Percentiles rank a stretch among this genome's conserved stretches.
Evolutionary conservation across 2,888 invertebrate genomes (phyloP).

Genomic region (Rhagium mordax): DNA sequence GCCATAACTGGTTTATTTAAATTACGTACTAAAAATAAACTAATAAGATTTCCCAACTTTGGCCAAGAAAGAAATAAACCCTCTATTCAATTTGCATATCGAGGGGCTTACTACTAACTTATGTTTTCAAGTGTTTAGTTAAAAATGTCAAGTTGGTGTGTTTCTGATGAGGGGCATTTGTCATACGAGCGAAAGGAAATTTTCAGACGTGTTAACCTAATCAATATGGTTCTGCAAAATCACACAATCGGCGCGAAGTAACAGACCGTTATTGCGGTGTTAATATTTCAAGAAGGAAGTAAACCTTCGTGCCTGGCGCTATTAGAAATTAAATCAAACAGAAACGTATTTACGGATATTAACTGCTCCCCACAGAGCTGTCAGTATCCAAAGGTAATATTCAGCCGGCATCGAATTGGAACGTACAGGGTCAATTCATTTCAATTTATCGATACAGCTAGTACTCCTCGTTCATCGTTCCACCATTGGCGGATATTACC

Average conservation of each 20-base stretch:
- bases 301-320: conserved; percentile 14
- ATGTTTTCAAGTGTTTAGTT: too few relatives aligned
- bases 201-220: too few relatives aligned
- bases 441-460: conserved; percentile 5
- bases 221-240: too few relatives aligned
- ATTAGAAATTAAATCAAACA: conserved; percentile 24
- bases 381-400: conserved; percentile 14
- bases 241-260: not conserved
- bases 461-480: conserved; percentile 1
- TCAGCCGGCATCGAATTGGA: not conserved
- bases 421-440: conserved; percentile 17
- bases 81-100: not conserved
- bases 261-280: conserved; percentile 1
- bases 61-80: not conserved
- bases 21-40: not conserved
- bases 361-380: conserved; percentile 19
- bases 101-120: not conserved
- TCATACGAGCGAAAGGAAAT: too few relatives aligned
- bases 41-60: not conserved
- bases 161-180: too few relatives aligned
- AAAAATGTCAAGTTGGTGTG: too few relatives aligned
- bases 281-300: conserved; percentile 18
- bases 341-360: conserved; percentile 21
- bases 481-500: conserved; percentile 9
- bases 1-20: not conserved